phyloP scores from a whole-genome alignment of 2,888 invertebrate genomes.

The Amiota communis region DNA sequence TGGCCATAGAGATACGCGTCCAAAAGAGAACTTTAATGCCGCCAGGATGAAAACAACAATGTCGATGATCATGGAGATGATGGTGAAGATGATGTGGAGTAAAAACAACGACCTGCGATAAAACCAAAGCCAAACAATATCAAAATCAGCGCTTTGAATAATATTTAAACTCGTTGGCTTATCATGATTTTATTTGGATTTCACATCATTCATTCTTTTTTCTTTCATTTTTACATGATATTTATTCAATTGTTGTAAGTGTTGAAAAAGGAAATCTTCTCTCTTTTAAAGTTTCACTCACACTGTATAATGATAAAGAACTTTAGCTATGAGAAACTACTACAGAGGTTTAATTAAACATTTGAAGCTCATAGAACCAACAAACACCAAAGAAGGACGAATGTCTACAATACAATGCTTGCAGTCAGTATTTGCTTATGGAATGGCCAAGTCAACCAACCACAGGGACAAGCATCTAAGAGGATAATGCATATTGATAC shows the following conservation, averaged over 20 bases:
- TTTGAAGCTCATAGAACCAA: no score
- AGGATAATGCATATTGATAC: no score
- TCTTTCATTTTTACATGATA: not conserved
- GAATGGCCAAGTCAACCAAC: not conserved
- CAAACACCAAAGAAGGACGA: no score
- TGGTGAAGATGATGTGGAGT: not conserved
- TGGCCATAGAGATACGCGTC: no score
- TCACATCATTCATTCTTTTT: not conserved
- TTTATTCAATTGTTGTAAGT: not conserved
- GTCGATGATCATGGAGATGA: constrained; percentile 5
- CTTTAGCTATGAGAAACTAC: no score
- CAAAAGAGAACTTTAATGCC: no score
- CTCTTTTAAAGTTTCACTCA: not conserved
- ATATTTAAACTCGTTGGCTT: constrained; percentile 20
- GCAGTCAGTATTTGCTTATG: no score
- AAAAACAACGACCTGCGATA: constrained; percentile 2
- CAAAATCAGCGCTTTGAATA: constrained; percentile 17
- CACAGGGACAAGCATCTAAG: not conserved
- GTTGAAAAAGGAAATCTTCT: not conserved
- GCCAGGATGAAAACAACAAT: not conserved
- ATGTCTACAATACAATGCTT: no score
- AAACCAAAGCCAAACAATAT: constrained; percentile 22
- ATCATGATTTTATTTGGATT: constrained; percentile 18
- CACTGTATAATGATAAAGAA: no score
- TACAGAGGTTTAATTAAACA: no score